Evolutionary conservation across 2,113 vertebrate species (phyloP).

Genomic region (Stegastes partitus): DNA sequence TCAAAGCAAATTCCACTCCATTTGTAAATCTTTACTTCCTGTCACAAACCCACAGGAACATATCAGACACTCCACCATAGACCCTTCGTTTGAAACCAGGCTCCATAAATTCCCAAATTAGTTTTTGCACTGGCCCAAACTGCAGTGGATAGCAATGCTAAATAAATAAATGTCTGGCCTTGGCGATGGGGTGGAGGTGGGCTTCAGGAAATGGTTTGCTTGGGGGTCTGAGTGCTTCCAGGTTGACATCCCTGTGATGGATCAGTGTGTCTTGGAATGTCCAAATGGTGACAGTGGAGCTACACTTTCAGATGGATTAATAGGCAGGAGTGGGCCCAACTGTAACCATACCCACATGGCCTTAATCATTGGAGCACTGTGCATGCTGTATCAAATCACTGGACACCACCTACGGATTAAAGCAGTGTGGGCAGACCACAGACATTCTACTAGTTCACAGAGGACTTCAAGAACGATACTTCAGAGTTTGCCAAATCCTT

Average conservation of each 20-base stretch:
- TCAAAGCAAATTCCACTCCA: conserved; percentile 58
- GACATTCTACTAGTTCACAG: conserved; percentile 11
- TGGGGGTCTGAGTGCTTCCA: conserved; percentile 78
- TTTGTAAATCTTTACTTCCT: conserved; percentile 73
- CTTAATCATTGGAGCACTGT: conserved; percentile 48
- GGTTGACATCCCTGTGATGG: conserved; percentile 74
- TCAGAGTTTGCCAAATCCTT: not conserved
- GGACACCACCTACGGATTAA: conserved; percentile 60
- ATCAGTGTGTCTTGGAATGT: conserved; percentile 72
- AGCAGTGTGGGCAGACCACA: conserved; percentile 36
- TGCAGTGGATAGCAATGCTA: conserved; percentile 60
- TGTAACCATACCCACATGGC: conserved; percentile 65
- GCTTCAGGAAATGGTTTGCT: conserved; percentile 76
- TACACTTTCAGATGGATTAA: conserved; percentile 72
- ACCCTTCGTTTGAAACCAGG: conserved; percentile 55
- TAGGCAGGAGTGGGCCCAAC: conserved; percentile 38
- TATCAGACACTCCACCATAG: conserved; percentile 59
- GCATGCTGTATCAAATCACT: conserved; percentile 54
- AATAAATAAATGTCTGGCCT: conserved; percentile 76
- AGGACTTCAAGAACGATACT: conserved; percentile 8
- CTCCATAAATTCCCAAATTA: conserved; percentile 67
- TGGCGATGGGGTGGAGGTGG: conserved; percentile 60
- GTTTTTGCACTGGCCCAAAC: conserved; percentile 63
- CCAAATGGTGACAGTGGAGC: conserved; percentile 59
- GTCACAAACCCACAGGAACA: conserved; percentile 69